phyloP scores from a whole-genome alignment of 2,797 vertebrate species.

The Sarcophilus harrisii region DNA sequence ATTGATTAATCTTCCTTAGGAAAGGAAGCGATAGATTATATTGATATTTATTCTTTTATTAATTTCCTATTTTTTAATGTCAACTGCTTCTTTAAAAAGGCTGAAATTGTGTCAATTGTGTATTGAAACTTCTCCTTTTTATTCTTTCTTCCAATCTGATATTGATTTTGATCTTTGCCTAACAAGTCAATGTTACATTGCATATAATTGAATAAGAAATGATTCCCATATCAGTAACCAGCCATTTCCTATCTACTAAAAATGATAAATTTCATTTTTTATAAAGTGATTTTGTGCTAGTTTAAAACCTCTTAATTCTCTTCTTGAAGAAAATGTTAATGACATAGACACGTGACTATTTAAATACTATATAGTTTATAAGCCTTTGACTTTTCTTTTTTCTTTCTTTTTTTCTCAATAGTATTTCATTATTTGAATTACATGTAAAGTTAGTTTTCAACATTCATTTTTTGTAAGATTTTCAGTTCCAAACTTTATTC shows the following conservation, averaged over 20 bases:
- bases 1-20: not conserved
- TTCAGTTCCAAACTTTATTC: too few relatives aligned
- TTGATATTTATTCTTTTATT: not conserved
- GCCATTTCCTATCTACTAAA: not conserved
- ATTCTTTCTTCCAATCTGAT: not conserved
- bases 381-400: not conserved
- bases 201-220: not conserved
- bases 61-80: not conserved
- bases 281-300: not conserved
- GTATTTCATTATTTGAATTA: too few relatives aligned
- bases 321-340: not conserved
- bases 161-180: not conserved
- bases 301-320: not conserved
- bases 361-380: not conserved
- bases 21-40: not conserved
- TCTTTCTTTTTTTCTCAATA: too few relatives aligned
- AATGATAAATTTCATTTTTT: not conserved
- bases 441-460: too few relatives aligned
- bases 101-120: not conserved
- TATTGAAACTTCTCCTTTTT: not conserved
- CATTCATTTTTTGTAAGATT: too few relatives aligned
- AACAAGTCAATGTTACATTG: not conserved
- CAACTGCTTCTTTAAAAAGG: not conserved
- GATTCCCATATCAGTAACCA: not conserved
- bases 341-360: not conserved